Base-by-base conservation (phyloP, 2,888 invertebrate species). In the Auanema sp. region DNA sequence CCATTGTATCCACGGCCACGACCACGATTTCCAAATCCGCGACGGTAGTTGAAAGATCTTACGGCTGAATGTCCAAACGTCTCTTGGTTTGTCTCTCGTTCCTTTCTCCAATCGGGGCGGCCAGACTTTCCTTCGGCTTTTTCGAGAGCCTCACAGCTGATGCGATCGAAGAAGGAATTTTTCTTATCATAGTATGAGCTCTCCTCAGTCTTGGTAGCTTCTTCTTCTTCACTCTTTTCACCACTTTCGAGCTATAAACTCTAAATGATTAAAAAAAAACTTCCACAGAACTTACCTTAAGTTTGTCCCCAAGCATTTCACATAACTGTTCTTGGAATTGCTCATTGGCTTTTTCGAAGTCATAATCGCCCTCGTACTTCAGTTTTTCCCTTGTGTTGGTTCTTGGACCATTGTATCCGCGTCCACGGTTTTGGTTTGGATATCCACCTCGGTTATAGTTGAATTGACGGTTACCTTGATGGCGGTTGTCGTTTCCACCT, bases 81-180 rank as follows among this genome's bases (percentile, higher is more conserved):
- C 61, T 83, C 83, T 61, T 80, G 81, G 57, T 83, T 83, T 25
- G 80, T 80, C 64, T 78, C 73, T 14, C 83, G 71, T 64, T 83
- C 83, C 63, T 79, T 79, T 54, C 75, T 71, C 83, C 83, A 83
- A 58, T 83, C 79, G 8, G 80, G 80, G 6, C 82, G 76, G 25
- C 69, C 75, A 57, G 76, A 79, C 65, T 69, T 77, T 40, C 81
- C 83, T 51, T 77, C 79, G 41, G 76, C 77, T 67, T 80, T 79
- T 60, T 83, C 83, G 50, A 80, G 65, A 24, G 97, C 93, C 85
- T 98, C 97, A 85, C 98, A 98, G 77, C 95, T 96, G 84, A 98
- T 98, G 85, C 92, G 93, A 86, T 99, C 98, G 85, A 98, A 98
- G 89, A 98, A 99, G 72, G 96, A 96, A 87, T 93, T 94, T 78